A percentile compares a stretch with the other conserved stretches of the same genome.
Evolutionary conservation across 2,888 invertebrate genomes (phyloP).

Genomic region (Neuroscelio doddi): DNA sequence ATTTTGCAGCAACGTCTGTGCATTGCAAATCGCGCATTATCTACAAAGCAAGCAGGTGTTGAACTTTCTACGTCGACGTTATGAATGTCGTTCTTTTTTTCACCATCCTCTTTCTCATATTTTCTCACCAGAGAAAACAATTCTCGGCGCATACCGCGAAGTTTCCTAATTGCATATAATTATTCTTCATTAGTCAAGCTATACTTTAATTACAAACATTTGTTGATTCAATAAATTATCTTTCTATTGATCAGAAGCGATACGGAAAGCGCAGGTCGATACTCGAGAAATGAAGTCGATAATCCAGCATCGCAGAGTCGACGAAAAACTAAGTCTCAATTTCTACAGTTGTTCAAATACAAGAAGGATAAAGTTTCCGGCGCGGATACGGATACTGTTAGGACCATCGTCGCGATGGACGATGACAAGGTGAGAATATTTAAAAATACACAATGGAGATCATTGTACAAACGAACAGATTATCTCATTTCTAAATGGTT

Average conservation of each 20-base stretch:
- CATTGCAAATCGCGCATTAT: slow-evolving; percentile 7
- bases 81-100: no score
- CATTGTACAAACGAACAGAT: no score
- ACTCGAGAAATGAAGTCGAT: slow-evolving; percentile 68
- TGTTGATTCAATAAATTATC: slow-evolving; percentile 11
- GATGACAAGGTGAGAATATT: slow-evolving; percentile 64
- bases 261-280: slow-evolving; percentile 78
- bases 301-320: slow-evolving; percentile 53
- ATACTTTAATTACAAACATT: neutral
- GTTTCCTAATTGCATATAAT: neutral
- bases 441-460: no score
- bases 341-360: slow-evolving; percentile 69
- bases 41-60: slow-evolving; percentile 5
- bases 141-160: slow-evolving; percentile 3
- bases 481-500: no score
- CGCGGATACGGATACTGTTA: slow-evolving; percentile 68
- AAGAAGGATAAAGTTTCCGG: slow-evolving; percentile 72
- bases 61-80: slow-evolving; percentile 9
- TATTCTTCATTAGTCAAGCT: neutral
- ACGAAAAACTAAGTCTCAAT: slow-evolving; percentile 63
- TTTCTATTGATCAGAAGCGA: slow-evolving; percentile 74
- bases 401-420: slow-evolving; percentile 67
- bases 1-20: slow-evolving; percentile 12
- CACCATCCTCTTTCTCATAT: neutral
- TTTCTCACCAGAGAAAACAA: neutral